These are phyloP conservation scores for Lepus europaeus DNA, from an alignment of 2,113 vertebrate species.

Conservation along the genomic window DNA sequence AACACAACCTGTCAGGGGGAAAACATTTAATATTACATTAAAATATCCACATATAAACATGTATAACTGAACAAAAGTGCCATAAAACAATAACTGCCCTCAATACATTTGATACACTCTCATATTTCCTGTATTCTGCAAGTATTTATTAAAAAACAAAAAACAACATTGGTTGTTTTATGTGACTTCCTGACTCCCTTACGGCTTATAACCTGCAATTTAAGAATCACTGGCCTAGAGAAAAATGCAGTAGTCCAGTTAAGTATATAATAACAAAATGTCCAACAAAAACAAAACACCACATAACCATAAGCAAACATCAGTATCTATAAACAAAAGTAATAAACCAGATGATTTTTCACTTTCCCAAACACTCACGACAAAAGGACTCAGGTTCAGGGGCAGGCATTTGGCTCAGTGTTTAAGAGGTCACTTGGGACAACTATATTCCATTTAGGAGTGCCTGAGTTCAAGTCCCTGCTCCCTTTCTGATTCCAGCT, in stretches of 20 bases:
- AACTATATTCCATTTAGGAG: too few species aligned
- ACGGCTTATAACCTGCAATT: not conserved
- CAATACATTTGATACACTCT: not conserved
- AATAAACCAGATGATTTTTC: slow-evolving; percentile 46
- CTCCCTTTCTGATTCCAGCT: too few species aligned
- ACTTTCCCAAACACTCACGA: not conserved
- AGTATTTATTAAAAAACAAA: not conserved
- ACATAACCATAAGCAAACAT: not conserved
- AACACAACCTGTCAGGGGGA: not conserved
- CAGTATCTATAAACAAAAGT: slow-evolving; percentile 51
- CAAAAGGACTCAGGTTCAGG: too few species aligned
- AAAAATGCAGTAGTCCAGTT: not conserved
- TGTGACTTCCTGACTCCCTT: not conserved
- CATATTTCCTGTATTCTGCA: not conserved
- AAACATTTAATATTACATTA: not conserved
- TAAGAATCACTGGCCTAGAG: slow-evolving; percentile 18
- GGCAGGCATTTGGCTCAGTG: too few species aligned
- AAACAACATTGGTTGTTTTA: not conserved
- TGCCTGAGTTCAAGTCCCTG: too few species aligned
- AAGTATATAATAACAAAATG: slow-evolving; percentile 1
- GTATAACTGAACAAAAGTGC: not conserved
- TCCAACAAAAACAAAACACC: not conserved
- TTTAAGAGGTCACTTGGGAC: too few species aligned
- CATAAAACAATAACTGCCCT: not conserved
- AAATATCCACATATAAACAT: not conserved